Conservation (phyloP, 2,797 vertebrate species). For the Melanotaenia nigrans region DNA sequence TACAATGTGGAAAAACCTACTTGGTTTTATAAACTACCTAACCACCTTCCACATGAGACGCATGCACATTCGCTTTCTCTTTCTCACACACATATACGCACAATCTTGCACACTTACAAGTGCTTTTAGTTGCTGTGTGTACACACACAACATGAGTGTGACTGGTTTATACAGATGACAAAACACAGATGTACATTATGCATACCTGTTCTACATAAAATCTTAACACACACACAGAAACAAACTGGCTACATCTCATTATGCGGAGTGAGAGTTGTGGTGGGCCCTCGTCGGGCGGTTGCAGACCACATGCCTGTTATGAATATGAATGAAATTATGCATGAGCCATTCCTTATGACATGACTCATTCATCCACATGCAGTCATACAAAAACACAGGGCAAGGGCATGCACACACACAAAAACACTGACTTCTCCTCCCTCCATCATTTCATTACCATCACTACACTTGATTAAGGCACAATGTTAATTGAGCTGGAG, state of each 20-base stretch:
- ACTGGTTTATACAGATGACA: conserved; percentile 32
- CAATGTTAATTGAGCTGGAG: conserved; percentile 66
- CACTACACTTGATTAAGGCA: conserved; percentile 66
- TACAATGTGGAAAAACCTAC: conserved; percentile 72
- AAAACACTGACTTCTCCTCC: conserved; percentile 52
- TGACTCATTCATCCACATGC: conserved; percentile 77
- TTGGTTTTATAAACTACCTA: conserved; percentile 67
- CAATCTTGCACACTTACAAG: neutral
- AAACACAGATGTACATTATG: conserved; percentile 45
- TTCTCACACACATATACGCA: conserved; percentile 10
- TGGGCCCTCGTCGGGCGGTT: conserved; percentile 65
- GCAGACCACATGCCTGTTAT: conserved; percentile 80
- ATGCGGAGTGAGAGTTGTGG: conserved; percentile 75
- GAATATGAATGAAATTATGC: conserved; percentile 84
- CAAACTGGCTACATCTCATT: conserved; percentile 67
- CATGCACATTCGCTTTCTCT: conserved; percentile 6
- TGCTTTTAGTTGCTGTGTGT: neutral
- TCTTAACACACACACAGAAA: conserved; percentile 25
- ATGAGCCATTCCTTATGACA: conserved; percentile 77
- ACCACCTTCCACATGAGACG: conserved; percentile 55
- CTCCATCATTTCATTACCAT: conserved; percentile 54
- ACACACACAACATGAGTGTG: conserved; percentile 1
- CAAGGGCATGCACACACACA: conserved; percentile 3
- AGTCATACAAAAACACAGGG: conserved; percentile 38
- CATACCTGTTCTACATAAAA: conserved; percentile 41